These are phyloP conservation scores for Sitta europaea DNA, from an alignment of 2,113 vertebrate species.

Conservation along the genomic window DNA sequence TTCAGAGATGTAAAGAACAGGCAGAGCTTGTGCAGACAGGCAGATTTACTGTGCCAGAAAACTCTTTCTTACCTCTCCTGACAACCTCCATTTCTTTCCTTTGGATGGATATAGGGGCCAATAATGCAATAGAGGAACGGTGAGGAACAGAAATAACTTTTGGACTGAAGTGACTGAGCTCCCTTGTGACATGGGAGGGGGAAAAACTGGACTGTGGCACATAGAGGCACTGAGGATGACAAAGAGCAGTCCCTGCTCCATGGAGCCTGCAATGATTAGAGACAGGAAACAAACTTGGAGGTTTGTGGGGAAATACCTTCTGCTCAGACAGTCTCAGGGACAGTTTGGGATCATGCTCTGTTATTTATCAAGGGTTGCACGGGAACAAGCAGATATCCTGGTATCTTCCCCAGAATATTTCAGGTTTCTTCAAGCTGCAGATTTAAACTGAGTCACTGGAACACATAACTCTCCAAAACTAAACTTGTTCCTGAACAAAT, in stretches of 20 bases:
- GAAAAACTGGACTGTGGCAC: neutral
- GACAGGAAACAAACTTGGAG: slow-evolving; percentile 46
- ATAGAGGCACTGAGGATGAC: neutral
- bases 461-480: neutral
- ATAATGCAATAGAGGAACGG: neutral
- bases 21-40: neutral
- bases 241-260: slow-evolving; percentile 33
- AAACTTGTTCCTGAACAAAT: neutral
- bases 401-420: neutral
- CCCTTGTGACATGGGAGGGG: neutral
- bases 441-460: neutral
- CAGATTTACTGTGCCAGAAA: neutral
- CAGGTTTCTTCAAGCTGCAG: neutral
- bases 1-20: neutral
- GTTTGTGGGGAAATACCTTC: slow-evolving; percentile 22
- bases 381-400: neutral
- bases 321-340: neutral
- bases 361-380: neutral
- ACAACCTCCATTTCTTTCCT: neutral
- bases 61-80: neutral
- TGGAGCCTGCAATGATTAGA: slow-evolving; percentile 1
- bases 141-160: neutral
- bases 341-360: slow-evolving; percentile 28
- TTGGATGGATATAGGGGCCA: neutral
- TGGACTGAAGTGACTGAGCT: neutral